Percentiles rank a stretch among this genome's conserved stretches.
Conservation (phyloP, 2,888 invertebrate genomes). For the Phengaris arion region DNA sequence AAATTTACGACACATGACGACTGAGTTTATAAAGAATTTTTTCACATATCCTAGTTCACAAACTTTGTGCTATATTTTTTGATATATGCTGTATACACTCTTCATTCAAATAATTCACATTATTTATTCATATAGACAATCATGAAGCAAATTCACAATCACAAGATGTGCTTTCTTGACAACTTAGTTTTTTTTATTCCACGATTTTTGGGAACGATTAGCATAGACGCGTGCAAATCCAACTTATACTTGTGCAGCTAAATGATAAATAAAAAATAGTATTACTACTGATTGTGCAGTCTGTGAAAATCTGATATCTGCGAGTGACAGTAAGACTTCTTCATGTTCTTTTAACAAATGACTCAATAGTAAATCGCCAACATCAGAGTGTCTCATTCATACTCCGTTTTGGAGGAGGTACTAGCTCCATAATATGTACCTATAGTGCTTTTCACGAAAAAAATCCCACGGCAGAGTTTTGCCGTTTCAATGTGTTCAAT, state of each 20-base stretch:
- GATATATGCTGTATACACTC: constrained; percentile 33
- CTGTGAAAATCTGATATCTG: background rate
- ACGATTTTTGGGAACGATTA: background rate
- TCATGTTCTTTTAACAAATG: too few species aligned
- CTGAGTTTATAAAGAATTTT: constrained; percentile 52
- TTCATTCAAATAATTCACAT: constrained; percentile 39
- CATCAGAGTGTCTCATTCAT: too few species aligned
- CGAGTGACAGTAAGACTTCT: too few species aligned
- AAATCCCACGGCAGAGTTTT: too few species aligned
- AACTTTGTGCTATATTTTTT: background rate
- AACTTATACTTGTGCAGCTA: background rate
- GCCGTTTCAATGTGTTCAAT: too few species aligned
- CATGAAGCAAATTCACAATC: constrained; percentile 32
- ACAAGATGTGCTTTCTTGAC: constrained; percentile 38
- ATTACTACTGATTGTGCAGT: background rate
- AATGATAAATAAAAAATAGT: too few species aligned
- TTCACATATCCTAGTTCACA: constrained; percentile 63
- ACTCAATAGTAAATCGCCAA: too few species aligned
- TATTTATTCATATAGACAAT: constrained; percentile 34
- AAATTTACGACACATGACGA: constrained; percentile 77
- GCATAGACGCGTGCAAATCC: background rate
- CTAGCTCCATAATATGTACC: too few species aligned
- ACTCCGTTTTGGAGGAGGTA: too few species aligned
- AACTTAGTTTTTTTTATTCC: background rate
- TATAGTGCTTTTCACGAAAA: too few species aligned